Base-by-base conservation (phyloP, 2,797 vertebrate species). In the Aselliscus stoliczkanus region DNA sequence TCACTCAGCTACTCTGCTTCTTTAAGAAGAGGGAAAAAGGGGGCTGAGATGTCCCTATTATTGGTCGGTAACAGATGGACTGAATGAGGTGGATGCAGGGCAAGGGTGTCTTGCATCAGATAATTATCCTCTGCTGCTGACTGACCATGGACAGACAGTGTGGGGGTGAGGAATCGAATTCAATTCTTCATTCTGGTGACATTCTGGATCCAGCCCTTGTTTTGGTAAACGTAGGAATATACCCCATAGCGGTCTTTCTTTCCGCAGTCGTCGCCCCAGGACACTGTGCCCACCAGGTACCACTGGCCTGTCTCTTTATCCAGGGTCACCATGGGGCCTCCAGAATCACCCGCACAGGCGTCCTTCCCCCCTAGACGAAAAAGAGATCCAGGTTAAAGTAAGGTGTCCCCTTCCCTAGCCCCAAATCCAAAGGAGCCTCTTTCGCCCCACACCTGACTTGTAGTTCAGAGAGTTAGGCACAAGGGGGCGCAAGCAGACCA, bases 231-330 rank as follows among this genome's bases (percentile, higher is more conserved):
- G 5, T 97, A 91, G 14, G 98, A 98, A 67, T 98, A 98, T 4
- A 98, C 98, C 31, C 98, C 98, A 1, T 98, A 98, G 60, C 84
- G 97, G 65, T 98, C 94, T 52, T 97, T 97, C 87, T 98, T 95
- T 37, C 98, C 98, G 29, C 98, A 98, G 20, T 97, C 98, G 1
- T 97, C 97, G 0, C 98, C 98, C 98, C 98, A 98, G 75, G 98
- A 98, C 62, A 98, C 98, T 0, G 91, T 96, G 52, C 98, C 98
- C 23, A 97, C 93, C 56, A 98, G 96, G 89, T 98, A 96, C 98
- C 98, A 98, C 2, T 82, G 96, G 52, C 96, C 90, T 7, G 21
- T 97, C 20, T 91, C 70, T 14, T 8, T 67, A 90, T 96, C 96
- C 67, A 93, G 34, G 27, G 98, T 97, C 83, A 98, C 98, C 98